Evolutionary conservation across 2,888 invertebrate genomes (phyloP), one percentile per base, ranked within the genome.

Genomic region (Elysia crispata): DNA sequence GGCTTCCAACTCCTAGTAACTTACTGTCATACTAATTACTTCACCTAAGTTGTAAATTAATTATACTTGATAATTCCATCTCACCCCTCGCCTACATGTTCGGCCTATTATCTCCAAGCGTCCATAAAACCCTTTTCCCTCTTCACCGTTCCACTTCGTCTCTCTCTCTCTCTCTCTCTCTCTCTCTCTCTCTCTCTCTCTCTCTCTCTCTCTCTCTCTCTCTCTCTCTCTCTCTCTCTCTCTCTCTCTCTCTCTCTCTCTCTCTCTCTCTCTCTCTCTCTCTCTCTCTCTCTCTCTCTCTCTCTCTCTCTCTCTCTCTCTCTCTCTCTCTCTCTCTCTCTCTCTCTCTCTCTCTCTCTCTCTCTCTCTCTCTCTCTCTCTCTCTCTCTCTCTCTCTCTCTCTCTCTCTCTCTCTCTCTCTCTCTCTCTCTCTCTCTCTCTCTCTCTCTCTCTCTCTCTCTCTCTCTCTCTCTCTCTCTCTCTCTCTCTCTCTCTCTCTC

Each of bases 331-430:
- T 60, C 60, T 60, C 60, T 60, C 60, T 60, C 60, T 60, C 60
- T 60, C 60, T 60, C 60, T 60, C 60, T 60, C 60, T 60, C 60
- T 60, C 41, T 41, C 41, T 41, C 41, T 41, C 41, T 41, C 41
- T 11, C 5, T 3, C 11, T 64, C 11, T 18, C 64, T 64, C 64
- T 64, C 64, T 64, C 64, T 64, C 64, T 64, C 64, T 64, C 64
- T 64, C 64, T 64, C 64, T 64, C 64, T 64, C 64, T 64, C 64
- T 64, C 64, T 64, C 64, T 64, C 64, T 64, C 64, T 64, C 64
- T 64, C 64, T 64, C 64, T 64, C 64, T 64, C 64, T 64, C 64
- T 64, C 64, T 64, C 23, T 64, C 64, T 64, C 64, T 64, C 64
- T 23, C 25, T 23, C 64, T 23, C 18, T 64, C 25, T 23, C 25